Conservation (phyloP, 2,797 vertebrate species). For the Pempheris klunzingeri region DNA sequence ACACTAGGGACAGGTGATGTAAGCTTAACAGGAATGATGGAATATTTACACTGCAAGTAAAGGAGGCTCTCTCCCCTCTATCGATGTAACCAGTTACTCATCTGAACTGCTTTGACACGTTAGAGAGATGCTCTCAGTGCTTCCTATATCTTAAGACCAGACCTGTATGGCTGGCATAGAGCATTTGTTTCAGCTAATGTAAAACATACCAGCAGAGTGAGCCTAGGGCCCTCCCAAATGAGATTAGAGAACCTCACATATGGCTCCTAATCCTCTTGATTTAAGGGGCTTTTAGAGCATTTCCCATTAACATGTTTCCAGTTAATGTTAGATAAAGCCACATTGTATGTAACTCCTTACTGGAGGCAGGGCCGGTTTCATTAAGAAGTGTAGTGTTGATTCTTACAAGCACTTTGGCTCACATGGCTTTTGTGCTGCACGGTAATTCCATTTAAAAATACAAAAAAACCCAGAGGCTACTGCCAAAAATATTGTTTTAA, state of each 20-base stretch:
- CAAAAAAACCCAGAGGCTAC: background rate
- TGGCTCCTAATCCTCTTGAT: slow-evolving; percentile 81
- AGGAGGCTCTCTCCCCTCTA: background rate
- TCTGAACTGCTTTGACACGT: slow-evolving; percentile 24
- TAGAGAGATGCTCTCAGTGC: slow-evolving; percentile 3
- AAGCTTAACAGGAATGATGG: slow-evolving; percentile 37
- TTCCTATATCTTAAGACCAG: background rate
- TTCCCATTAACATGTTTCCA: slow-evolving; percentile 74
- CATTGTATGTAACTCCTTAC: slow-evolving; percentile 48
- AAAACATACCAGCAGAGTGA: slow-evolving; percentile 68
- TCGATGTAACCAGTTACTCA: slow-evolving; percentile 8
- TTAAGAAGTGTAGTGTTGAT: slow-evolving; percentile 30
- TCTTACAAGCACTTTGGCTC: slow-evolving; percentile 36
- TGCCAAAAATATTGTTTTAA: slow-evolving; percentile 5
- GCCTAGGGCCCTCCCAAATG: slow-evolving; percentile 67
- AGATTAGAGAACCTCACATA: slow-evolving; percentile 81
- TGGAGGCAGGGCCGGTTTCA: slow-evolving; percentile 26
- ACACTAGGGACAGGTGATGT: slow-evolving; percentile 65
- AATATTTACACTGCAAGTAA: background rate
- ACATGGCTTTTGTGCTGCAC: background rate
- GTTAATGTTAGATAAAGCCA: slow-evolving; percentile 72
- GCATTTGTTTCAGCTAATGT: slow-evolving; percentile 74
- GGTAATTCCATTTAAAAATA: slow-evolving; percentile 17
- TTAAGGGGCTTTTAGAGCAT: slow-evolving; percentile 76
- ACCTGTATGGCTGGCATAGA: slow-evolving; percentile 39